Conservation (phyloP, 2,888 invertebrate genomes). For the Caenorhabditis sp. region DNA sequence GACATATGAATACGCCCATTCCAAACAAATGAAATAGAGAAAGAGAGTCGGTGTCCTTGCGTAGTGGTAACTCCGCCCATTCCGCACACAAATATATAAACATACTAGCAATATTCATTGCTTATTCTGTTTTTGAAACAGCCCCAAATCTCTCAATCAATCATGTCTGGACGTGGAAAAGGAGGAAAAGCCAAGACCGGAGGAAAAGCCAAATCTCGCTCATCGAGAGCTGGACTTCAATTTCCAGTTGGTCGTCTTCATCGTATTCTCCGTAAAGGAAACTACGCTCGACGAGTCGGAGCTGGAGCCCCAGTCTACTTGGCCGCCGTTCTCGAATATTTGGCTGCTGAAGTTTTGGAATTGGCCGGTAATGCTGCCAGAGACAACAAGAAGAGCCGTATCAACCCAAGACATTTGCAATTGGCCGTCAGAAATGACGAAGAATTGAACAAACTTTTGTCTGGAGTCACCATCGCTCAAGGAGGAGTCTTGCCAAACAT, state of each 20-base stretch:
- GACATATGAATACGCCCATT: too few relatives aligned
- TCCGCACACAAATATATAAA: too few relatives aligned
- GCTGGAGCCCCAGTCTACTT: conserved; percentile 68
- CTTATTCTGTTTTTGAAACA: too few relatives aligned
- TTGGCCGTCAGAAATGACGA: conserved; percentile 47
- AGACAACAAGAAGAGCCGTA: conserved; percentile 74
- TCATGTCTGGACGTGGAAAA: conserved; percentile 85
- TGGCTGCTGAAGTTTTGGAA: conserved; percentile 65
- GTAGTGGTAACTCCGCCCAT: too few relatives aligned
- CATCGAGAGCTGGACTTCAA: conserved; percentile 69
- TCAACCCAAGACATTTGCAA: conserved; percentile 60
- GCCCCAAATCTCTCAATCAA: too few relatives aligned
- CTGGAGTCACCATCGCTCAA: conserved; percentile 83
- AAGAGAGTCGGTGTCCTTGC: too few relatives aligned
- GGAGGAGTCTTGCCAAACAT: conserved; percentile 80
- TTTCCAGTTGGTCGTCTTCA: conserved; percentile 70
- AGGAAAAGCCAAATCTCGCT: conserved; percentile 63
- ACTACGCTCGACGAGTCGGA: conserved; percentile 68
- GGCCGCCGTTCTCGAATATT: conserved; percentile 67
- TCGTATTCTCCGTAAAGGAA: conserved; percentile 65
- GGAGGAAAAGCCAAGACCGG: conserved; percentile 55
- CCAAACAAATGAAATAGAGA: too few relatives aligned
- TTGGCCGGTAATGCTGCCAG: conserved; percentile 72
- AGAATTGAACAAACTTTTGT: conserved; percentile 56
- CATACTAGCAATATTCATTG: too few relatives aligned